Percentiles rank a stretch among this genome's conserved stretches.
These are phyloP conservation scores for Rhinogobius similis DNA, from an alignment of 2,113 vertebrate species.

Conservation along the genomic window DNA sequence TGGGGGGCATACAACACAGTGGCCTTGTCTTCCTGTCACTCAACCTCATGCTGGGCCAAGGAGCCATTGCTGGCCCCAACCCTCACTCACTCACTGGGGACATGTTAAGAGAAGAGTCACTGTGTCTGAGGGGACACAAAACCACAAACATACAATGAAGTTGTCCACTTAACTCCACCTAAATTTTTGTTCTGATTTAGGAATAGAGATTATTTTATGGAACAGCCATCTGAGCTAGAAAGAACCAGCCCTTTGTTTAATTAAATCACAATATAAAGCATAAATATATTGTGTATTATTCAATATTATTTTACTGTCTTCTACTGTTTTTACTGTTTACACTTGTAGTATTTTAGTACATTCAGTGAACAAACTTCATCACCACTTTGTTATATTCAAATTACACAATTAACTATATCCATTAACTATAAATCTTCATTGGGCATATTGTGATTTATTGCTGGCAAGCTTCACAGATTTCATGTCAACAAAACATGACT, in stretches of 20 bases:
- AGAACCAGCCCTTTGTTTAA: neutral
- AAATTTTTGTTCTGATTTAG: neutral
- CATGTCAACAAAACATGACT: neutral
- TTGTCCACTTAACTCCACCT: slow-evolving; percentile 7
- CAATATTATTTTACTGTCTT: no score
- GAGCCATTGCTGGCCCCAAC: slow-evolving; percentile 40
- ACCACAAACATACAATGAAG: slow-evolving; percentile 12
- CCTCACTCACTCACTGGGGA: slow-evolving; percentile 19
- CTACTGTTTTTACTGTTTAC: no score
- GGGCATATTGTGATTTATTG: neutral
- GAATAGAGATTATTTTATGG: neutral
- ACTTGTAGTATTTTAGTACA: neutral
- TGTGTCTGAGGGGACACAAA: slow-evolving; percentile 15
- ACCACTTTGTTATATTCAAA: neutral
- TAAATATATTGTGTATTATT: no score
- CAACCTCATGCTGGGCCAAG: slow-evolving; percentile 50
- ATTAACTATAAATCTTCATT: neutral
- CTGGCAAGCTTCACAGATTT: neutral
- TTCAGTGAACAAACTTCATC: neutral
- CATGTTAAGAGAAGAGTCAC: slow-evolving; percentile 9
- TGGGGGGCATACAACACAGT: slow-evolving; percentile 11
- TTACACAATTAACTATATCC: neutral
- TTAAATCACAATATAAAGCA: neutral
- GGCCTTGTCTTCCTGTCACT: slow-evolving; percentile 74
- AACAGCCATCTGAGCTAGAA: neutral